Conservation (phyloP, 2,113 vertebrate genomes). For the Microtus richardsoni region DNA sequence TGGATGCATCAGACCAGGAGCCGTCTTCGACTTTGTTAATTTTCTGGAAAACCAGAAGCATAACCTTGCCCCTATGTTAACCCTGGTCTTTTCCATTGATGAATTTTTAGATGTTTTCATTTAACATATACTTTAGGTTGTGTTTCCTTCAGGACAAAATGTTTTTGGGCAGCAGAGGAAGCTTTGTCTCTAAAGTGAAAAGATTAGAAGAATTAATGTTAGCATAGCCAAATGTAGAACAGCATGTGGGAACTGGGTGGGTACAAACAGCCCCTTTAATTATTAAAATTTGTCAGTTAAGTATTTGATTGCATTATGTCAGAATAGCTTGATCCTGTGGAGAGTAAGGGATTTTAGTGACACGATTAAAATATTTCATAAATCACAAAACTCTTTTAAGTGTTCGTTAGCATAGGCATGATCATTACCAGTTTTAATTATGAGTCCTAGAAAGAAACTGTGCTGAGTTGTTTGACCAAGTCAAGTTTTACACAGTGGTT, state of each 20-base stretch:
- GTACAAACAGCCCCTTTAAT: not conserved
- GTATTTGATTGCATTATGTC: not conserved
- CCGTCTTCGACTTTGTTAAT: not conserved
- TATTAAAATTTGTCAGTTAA: not conserved
- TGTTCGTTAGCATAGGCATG: not conserved
- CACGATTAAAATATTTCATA: not conserved
- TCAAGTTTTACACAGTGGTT: not conserved
- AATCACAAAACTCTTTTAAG: not conserved
- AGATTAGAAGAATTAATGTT: not conserved
- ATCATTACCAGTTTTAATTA: not conserved
- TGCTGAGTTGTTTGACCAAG: not conserved
- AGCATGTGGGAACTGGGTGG: not conserved
- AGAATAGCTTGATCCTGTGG: too few species aligned
- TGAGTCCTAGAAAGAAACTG: not conserved
- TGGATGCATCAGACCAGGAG: not conserved
- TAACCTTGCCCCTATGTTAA: not conserved
- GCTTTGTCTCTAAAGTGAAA: not conserved
- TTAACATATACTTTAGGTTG: not conserved
- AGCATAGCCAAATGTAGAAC: not conserved
- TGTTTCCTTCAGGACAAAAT: not conserved
- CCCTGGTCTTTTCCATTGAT: not conserved
- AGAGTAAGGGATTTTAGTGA: not conserved
- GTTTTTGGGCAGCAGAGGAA: not conserved
- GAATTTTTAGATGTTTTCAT: not conserved
- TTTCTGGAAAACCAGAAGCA: not conserved